Evolutionary conservation across 2,888 invertebrate genomes (phyloP).

Genomic region (Lagria hirta): DNA sequence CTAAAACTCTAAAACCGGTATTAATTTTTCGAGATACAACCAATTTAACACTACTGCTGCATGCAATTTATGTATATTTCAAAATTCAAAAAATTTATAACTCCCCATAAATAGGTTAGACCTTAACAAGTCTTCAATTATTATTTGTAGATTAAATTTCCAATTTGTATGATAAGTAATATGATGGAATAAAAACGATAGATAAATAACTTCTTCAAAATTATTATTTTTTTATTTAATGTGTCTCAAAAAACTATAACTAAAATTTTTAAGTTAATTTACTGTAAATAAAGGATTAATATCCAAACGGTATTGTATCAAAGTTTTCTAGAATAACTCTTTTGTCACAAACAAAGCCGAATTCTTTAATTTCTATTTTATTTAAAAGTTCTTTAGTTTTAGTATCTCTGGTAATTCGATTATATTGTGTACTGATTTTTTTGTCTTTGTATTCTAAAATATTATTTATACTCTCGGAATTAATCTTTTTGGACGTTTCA

Average conservation of each 20-base stretch:
- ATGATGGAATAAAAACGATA: constrained; percentile 21
- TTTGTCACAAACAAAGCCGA: no score
- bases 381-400: no score
- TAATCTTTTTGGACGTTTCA: no score
- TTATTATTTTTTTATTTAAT: constrained; percentile 15
- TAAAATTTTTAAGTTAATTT: constrained; percentile 18
- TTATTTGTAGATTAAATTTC: constrained; percentile 19
- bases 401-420: no score
- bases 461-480: no score
- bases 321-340: no score
- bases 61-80: constrained; percentile 17
- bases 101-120: constrained; percentile 19
- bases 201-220: constrained; percentile 20
- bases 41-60: constrained; percentile 12
- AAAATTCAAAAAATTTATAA: constrained; percentile 20
- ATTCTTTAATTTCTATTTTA: no score
- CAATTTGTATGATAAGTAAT: constrained; percentile 21
- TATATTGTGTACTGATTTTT: no score
- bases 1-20: constrained; percentile 10
- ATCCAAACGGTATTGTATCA: no score
- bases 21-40: constrained; percentile 11
- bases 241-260: constrained; percentile 20
- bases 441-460: no score
- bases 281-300: constrained; percentile 17
- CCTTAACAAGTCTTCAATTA: constrained; percentile 19